Evolutionary conservation across 2,888 invertebrate species (phyloP).

Genomic region (Lithosia quadra): DNA sequence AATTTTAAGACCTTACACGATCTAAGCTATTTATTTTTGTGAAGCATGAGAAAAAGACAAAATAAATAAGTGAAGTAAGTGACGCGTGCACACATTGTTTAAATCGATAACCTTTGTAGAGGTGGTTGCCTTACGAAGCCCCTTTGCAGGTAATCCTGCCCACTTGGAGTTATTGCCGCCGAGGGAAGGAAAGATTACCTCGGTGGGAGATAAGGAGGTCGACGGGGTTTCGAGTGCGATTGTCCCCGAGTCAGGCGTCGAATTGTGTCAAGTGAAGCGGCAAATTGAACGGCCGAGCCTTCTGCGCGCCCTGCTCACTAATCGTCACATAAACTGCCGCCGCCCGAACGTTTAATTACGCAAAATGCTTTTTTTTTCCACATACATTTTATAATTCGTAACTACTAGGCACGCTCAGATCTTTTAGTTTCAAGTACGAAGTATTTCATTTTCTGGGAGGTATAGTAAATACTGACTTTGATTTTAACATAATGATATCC

Average conservation of each 20-base stretch:
- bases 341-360: slow-evolving; percentile 82
- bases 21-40: slow-evolving; percentile 14
- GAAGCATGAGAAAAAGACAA: slow-evolving; percentile 55
- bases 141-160: slow-evolving; percentile 87
- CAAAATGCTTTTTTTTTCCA: slow-evolving; percentile 76
- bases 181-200: slow-evolving; percentile 87
- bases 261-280: slow-evolving; percentile 87
- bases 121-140: slow-evolving; percentile 83
- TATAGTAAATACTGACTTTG: background rate
- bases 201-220: slow-evolving; percentile 87
- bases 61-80: slow-evolving; percentile 69
- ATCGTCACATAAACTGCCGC: slow-evolving; percentile 85
- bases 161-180: slow-evolving; percentile 87
- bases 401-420: slow-evolving; percentile 36
- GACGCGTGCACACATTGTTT: slow-evolving; percentile 79
- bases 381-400: slow-evolving; percentile 51
- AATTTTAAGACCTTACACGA: too few relatives aligned
- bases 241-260: slow-evolving; percentile 87
- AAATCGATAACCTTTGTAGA: slow-evolving; percentile 85
- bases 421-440: background rate
- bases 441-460: background rate
- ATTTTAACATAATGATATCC: background rate
- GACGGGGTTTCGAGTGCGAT: slow-evolving; percentile 86
- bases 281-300: slow-evolving; percentile 87
- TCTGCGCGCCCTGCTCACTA: slow-evolving; percentile 83